Base-by-base conservation (phyloP, 2,113 vertebrate genomes). In the Gnathonemus echidnorhynchus region DNA sequence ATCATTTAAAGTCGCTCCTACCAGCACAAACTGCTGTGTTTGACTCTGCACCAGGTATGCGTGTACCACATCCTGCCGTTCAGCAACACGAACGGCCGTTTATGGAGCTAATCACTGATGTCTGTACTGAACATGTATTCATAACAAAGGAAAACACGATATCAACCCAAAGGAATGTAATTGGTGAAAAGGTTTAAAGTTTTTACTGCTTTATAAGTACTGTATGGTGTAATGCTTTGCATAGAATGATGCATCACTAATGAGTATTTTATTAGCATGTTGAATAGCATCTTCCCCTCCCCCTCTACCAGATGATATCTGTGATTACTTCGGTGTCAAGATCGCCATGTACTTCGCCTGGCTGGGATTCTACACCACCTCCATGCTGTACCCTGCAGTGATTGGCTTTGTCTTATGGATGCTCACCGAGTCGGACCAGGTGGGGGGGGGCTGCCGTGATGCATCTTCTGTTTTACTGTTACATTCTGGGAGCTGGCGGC, bases 301-400 rank as follows among this genome's bases (percentile, higher is more conserved):
- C 0, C 45, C 0, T 74, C 24, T 19, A 19, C 0, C 92, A 99
- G 98, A 99, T 90, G 98, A 99, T 62, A 98, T 99, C 93, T 98
- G 98, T 10, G 98, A 99, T 92, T 99, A 99, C 91, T 99, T 99
- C 0, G 98, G 98, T 3, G 98, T 99, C 93, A 99, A 99, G 95
- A 97, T 99, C 0, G 98, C 97, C 90, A 97, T 99, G 98, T 99
- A 99, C 80, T 99, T 99, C 0, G 98, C 98, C 92, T 99, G 98
- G 98, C 91, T 99, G 94, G 98, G 98, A 1, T 99, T 99, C 95
- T 99, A 99, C 95, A 99, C 98, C 46, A 99, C 98, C 0, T 98
- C 98, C 0, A 98, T 99, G 97, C 96, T 99, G 10, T 99, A 99
- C 92, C 98, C 98, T 0, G 98, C 98, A 0, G 97, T 99, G 88